phyloP scores from a whole-genome alignment of 2,888 invertebrate genomes.

The Gastracanthus pulcherrimus region DNA sequence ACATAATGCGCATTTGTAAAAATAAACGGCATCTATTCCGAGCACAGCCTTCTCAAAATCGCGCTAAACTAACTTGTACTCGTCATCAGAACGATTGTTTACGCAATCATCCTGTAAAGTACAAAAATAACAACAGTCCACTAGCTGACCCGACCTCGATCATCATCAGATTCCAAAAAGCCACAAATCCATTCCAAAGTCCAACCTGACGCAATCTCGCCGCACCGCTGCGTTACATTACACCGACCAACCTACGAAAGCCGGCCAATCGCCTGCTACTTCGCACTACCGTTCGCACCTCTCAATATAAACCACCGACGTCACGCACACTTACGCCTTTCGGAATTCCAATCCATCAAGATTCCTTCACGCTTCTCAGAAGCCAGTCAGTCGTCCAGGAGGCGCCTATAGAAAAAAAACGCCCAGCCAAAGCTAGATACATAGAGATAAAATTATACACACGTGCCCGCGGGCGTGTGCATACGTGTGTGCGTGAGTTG shows the following conservation, averaged over 20 bases:
- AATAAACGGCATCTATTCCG: too few relatives aligned
- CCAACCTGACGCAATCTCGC: constrained; percentile 11
- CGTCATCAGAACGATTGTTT: not conserved
- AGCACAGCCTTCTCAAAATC: too few relatives aligned
- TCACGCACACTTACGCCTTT: not conserved
- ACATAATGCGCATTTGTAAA: too few relatives aligned
- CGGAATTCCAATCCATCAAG: constrained; percentile 23
- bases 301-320: not conserved
- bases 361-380: not conserved
- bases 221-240: not conserved
- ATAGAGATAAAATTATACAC: not conserved
- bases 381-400: not conserved
- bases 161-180: not conserved
- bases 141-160: not conserved
- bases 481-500: not conserved
- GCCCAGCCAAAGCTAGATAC: not conserved
- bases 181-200: not conserved
- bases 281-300: not conserved
- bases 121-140: not conserved
- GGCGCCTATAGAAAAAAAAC: not conserved
- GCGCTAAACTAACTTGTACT: too few relatives aligned
- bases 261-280: not conserved
- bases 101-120: not conserved
- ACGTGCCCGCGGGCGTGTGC: not conserved
- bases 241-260: too few relatives aligned